A percentile compares a stretch with the other conserved stretches of the same genome.
These are phyloP conservation scores for Nicator chloris DNA, from an alignment of 2,113 vertebrate genomes.

Conservation along the genomic window DNA sequence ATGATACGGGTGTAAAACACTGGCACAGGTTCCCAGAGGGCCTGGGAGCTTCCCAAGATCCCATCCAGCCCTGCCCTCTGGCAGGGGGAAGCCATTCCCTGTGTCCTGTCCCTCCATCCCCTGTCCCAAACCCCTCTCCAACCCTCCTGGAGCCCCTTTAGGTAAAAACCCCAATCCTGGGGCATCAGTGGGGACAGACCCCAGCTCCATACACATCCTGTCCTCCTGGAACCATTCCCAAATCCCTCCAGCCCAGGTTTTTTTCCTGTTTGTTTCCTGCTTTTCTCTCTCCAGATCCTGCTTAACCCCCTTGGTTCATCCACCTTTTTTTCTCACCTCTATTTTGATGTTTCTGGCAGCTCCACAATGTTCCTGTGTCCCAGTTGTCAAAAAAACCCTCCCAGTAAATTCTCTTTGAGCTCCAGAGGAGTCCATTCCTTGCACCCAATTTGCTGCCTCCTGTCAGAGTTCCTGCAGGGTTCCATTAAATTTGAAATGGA, in stretches of 20 bases:
- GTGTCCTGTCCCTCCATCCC: not conserved
- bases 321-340: not conserved
- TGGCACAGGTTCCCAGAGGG: not conserved
- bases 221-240: not conserved
- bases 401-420: not conserved
- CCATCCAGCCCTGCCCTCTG: not conserved
- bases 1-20: not conserved
- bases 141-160: not conserved
- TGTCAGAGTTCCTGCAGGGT: not conserved
- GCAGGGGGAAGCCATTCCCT: not conserved
- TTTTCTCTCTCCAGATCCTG: not conserved
- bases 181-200: not conserved
- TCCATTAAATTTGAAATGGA: not conserved
- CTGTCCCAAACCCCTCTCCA: not conserved
- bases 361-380: not conserved
- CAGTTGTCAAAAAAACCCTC: not conserved
- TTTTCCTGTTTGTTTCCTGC: not conserved
- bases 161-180: not conserved
- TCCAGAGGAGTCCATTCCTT: not conserved
- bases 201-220: not conserved
- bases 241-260: not conserved
- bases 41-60: not conserved
- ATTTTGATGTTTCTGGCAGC: not conserved
- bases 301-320: not conserved
- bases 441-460: not conserved